A percentile compares a stretch with the other conserved stretches of the same genome.
These are phyloP conservation scores for Eidolon dupreanum DNA, from an alignment of 2,797 vertebrate genomes.

Conservation along the genomic window DNA sequence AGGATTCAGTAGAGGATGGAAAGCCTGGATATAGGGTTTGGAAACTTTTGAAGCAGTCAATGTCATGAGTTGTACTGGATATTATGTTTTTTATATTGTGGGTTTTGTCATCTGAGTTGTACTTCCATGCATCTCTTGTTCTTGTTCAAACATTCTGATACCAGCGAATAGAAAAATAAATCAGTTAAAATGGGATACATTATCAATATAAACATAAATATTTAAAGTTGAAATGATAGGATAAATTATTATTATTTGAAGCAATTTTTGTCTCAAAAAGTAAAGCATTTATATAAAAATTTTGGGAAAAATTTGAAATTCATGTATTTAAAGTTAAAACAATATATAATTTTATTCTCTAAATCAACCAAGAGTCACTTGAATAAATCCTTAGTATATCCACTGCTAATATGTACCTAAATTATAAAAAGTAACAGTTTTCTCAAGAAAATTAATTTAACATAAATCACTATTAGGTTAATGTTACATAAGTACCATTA, in stretches of 20 bases:
- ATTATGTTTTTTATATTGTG: background rate
- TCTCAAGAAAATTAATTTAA: constrained; percentile 52
- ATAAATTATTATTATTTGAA: background rate
- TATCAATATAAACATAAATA: background rate
- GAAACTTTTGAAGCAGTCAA: background rate
- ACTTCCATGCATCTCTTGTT: background rate
- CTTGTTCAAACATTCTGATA: background rate
- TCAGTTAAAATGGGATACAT: background rate
- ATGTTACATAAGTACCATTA: background rate
- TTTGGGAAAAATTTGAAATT: background rate
- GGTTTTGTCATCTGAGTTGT: background rate
- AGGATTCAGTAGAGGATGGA: background rate
- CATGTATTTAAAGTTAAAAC: background rate
- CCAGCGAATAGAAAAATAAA: background rate
- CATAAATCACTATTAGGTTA: constrained; percentile 35
- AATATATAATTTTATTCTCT: background rate
- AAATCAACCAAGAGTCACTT: background rate
- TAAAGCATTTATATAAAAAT: background rate
- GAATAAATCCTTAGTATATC: background rate
- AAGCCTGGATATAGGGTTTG: background rate
- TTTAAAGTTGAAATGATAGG: background rate
- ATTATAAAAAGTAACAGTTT: constrained; percentile 39
- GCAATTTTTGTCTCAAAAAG: background rate
- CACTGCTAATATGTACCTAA: constrained; percentile 36
- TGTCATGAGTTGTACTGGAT: background rate